These are phyloP conservation scores for Entomobrya proxima DNA, from an alignment of 2,888 invertebrate genomes.

Conservation along the genomic window DNA sequence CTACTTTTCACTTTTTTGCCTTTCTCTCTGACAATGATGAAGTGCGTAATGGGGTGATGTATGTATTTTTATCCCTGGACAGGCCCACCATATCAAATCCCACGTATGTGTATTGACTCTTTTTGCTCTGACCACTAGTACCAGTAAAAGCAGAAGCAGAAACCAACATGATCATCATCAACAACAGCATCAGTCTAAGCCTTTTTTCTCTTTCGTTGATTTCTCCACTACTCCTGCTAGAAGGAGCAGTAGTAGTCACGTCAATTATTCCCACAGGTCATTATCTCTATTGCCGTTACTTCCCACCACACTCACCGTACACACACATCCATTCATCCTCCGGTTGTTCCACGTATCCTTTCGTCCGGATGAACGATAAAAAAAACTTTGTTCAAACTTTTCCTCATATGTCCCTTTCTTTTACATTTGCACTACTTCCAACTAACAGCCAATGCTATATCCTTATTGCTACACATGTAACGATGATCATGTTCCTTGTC, in stretches of 20 bases:
- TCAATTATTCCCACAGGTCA: conserved; percentile 75
- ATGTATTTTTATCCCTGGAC: conserved; percentile 23
- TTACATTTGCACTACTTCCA: conserved; percentile 6
- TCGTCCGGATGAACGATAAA: conserved; percentile 9
- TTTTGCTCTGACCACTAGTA: not conserved
- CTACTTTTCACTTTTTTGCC: not conserved
- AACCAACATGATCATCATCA: not conserved
- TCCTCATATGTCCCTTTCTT: conserved; percentile 2
- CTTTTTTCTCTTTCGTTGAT: conserved; percentile 19
- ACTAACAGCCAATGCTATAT: not conserved
- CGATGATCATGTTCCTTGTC: not conserved
- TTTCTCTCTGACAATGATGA: conserved; percentile 58
- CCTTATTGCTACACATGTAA: not conserved
- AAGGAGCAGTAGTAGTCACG: conserved; percentile 62
- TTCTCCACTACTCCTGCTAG: conserved; percentile 19
- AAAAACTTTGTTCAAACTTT: conserved; percentile 4
- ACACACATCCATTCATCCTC: conserved; percentile 57
- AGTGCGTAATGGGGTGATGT: conserved; percentile 62
- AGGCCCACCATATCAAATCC: conserved; percentile 13
- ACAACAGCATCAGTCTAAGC: too few relatives aligned
- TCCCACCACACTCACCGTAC: conserved; percentile 44
- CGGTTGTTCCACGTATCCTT: conserved; percentile 2
- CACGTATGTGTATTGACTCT: conserved; percentile 20
- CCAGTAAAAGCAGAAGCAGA: not conserved
- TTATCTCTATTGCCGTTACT: conserved; percentile 71